A percentile compares a stretch with the other conserved stretches of the same genome.
These are phyloP conservation scores for Diplosoma virens DNA, from an alignment of 23 tunicate genomes.

Conservation along the genomic window DNA sequence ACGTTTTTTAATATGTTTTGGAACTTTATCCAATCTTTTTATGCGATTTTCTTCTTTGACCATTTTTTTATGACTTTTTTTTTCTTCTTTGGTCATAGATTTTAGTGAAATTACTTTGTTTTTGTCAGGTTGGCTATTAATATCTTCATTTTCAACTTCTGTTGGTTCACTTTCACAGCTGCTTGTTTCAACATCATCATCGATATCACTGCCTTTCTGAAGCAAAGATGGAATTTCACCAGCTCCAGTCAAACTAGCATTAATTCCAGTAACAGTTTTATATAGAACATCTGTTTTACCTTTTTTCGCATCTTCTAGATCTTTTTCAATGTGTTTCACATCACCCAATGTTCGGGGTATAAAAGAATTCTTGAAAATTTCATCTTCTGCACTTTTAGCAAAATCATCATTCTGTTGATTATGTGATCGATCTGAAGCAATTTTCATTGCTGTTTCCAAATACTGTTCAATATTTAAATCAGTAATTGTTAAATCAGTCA, in stretches of 20 bases:
- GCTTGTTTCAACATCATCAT: background rate
- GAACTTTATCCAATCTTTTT: slow-evolving; percentile 75
- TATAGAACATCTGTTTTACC: slow-evolving; percentile 61
- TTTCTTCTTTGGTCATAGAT: slow-evolving; percentile 95
- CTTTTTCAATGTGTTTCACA: slow-evolving; percentile 58
- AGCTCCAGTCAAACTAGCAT: slow-evolving; percentile 33
- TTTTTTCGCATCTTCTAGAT: slow-evolving; percentile 48
- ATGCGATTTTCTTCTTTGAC: slow-evolving; percentile 86
- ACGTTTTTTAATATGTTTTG: slow-evolving; percentile 94
- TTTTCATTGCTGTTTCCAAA: slow-evolving; percentile 60
- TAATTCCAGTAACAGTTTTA: slow-evolving; percentile 78
- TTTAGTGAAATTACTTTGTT: slow-evolving; percentile 29
- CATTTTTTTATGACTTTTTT: slow-evolving; percentile 48
- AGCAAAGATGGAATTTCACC: slow-evolving; percentile 29
- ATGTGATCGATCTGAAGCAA: slow-evolving; percentile 31
- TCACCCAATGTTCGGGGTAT: slow-evolving; percentile 88
- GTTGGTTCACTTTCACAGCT: background rate
- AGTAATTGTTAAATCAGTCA: slow-evolving; percentile 70
- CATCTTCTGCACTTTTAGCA: slow-evolving; percentile 46
- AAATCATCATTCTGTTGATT: slow-evolving; percentile 1
- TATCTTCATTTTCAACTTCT: slow-evolving; percentile 1
- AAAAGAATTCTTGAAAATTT: slow-evolving; percentile 55
- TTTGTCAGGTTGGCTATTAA: background rate
- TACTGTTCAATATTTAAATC: slow-evolving; percentile 71
- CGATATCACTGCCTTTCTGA: slow-evolving; percentile 13